Base-by-base conservation (phyloP, 1,140 invertebrate species). In the Drosophila melanica region DNA sequence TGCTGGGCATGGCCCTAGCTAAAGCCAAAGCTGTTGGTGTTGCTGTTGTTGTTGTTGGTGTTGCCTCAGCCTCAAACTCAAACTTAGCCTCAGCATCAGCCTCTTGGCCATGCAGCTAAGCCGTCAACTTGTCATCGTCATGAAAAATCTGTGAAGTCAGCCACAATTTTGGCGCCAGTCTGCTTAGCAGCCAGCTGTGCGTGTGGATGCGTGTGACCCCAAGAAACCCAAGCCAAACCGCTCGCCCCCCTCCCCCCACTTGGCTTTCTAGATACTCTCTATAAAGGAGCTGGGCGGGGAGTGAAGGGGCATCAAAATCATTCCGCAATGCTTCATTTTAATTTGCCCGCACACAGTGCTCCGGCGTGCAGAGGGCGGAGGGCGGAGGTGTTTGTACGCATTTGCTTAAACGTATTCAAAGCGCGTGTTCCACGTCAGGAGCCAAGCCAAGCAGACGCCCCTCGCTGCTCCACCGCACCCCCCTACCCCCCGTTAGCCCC, bases 81-180 rank as follows among this genome's bases (percentile, higher is more conserved):
- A n/a, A n/a, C n/a, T n/a, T n/a, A n/a, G 20, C 20, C 2, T 23
- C 20, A 23, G 35, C 47, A 39, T 39, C 55, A 62, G 41, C 66
- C 51, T 54, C 33, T 37, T 65, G 9, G 51, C 65, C 57, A 41
- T 42, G 48, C 54, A 64, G 51, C 80, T 84, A 71, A 84, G 58
- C 73, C 70, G 78, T 87, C 79, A 81, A 78, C 63, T 68, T 68
- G 70, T 77, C 75, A 77, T 60, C 79, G 73, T 77, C 77, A 86
- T 81, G 75, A 68, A 69, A 87, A 87, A 87, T 89, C 79, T 77
- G 84, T 86, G 75, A 81, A 86, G 82, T 81, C 81, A 87, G 81
- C 84, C 84, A 80, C 84, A 89, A 72, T 89, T 82, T 84, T 89
- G 84, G 84, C 84, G 84, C 84, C 84, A 87, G 84, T 89, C 84